Evolutionary conservation across 1,140 invertebrate species (phyloP).

Genomic region (Procambarus virginalis): DNA sequence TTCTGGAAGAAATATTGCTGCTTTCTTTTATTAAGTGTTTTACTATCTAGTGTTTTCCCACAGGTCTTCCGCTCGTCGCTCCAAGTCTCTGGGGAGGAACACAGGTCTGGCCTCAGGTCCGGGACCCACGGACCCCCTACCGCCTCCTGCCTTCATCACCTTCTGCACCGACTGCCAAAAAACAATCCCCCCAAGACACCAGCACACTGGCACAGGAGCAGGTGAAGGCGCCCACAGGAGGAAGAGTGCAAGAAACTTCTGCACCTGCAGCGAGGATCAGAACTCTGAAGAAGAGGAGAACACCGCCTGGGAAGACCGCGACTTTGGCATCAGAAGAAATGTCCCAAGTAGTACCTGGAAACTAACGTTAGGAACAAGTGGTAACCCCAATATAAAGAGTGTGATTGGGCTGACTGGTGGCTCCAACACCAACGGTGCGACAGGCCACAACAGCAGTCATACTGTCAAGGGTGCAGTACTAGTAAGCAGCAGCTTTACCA

Average conservation of each 20-base stretch:
- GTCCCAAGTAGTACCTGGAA: not conserved
- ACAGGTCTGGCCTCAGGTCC: not conserved
- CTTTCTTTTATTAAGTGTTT: too few relatives aligned
- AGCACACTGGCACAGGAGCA: not conserved
- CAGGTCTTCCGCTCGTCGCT: not conserved
- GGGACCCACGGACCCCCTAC: constrained; percentile 33
- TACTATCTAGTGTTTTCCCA: not conserved
- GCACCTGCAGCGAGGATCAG: not conserved
- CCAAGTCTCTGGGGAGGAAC: not conserved
- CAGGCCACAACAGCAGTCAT: not conserved
- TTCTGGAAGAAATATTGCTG: too few relatives aligned
- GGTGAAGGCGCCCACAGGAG: not conserved
- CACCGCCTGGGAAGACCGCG: not conserved
- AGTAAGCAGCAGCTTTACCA: not conserved
- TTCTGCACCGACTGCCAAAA: constrained; percentile 7
- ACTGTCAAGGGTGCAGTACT: not conserved
- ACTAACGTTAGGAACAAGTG: not conserved
- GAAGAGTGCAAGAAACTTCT: not conserved
- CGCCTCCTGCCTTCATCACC: constrained; percentile 11
- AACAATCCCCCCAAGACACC: not conserved
- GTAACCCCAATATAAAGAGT: not conserved
- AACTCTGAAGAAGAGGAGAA: not conserved
- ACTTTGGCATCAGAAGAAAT: not conserved
- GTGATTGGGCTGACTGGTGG: not conserved
- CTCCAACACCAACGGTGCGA: not conserved